A percentile compares a stretch with the other conserved stretches of the same genome.
These are phyloP conservation scores for Danionella dracula DNA, from an alignment of 2,797 vertebrate species.

Conservation along the genomic window DNA sequence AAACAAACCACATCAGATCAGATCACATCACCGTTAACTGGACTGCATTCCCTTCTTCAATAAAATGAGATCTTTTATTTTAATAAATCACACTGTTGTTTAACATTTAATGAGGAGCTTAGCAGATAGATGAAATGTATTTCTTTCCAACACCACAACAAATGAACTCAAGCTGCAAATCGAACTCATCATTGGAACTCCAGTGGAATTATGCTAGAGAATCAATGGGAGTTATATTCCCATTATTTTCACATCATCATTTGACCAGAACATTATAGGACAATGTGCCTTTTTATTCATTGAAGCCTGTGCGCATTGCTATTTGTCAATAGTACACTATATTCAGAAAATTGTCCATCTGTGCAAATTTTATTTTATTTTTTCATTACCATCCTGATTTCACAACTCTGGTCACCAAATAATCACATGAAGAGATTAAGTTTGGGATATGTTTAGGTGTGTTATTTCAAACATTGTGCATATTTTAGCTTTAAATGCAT, in stretches of 20 bases:
- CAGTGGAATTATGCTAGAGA: conserved; percentile 4
- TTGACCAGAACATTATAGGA: not conserved
- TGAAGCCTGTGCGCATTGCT: not conserved
- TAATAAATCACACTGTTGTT: conserved; percentile 13
- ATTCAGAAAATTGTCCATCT: not conserved
- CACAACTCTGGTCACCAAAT: too few relatives aligned
- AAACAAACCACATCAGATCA: not conserved
- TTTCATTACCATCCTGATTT: not conserved
- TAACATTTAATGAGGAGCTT: conserved; percentile 19
- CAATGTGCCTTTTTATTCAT: not conserved
- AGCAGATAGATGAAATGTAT: conserved; percentile 8
- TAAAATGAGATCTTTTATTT: not conserved
- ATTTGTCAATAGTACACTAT: not conserved
- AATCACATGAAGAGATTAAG: too few relatives aligned
- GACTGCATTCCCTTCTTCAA: not conserved
- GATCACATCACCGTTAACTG: not conserved
- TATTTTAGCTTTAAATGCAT: too few relatives aligned
- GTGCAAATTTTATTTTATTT: not conserved
- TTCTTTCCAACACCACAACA: not conserved
- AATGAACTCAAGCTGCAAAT: conserved; percentile 2
- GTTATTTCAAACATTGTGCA: too few relatives aligned
- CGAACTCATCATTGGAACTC: not conserved
- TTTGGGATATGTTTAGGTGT: too few relatives aligned
- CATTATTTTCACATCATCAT: conserved; percentile 5
- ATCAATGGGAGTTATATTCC: not conserved